A percentile compares a stretch with the other conserved stretches of the same genome.
phyloP scores from a whole-genome alignment of 30 jellyfish, hydroid and myxozoan species.

The Nemopilema nomurai region DNA sequence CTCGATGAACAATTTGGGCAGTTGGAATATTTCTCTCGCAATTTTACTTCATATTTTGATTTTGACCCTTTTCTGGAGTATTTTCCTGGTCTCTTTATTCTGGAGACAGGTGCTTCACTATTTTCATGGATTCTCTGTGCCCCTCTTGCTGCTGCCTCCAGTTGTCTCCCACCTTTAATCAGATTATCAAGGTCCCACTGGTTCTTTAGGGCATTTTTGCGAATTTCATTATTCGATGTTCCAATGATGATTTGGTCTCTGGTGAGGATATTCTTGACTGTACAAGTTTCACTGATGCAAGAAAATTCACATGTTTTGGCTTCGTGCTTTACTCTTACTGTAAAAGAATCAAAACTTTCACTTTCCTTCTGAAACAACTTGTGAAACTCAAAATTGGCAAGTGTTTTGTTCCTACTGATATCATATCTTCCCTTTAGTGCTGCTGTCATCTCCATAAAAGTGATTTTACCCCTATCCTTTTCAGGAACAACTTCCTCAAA shows the following conservation, averaged over 20 bases:
- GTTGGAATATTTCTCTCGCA: conserved; percentile 10
- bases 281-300: no score
- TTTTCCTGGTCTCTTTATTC: conserved; percentile 5
- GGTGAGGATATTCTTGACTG: no score
- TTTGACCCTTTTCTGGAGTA: not conserved
- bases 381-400: no score
- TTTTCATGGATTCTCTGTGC: not conserved
- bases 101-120: conserved; percentile 7
- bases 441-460: no score
- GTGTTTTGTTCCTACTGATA: no score
- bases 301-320: no score
- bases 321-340: no score
- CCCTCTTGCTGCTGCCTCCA: conserved; percentile 9
- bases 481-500: conserved; percentile 31
- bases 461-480: not conserved
- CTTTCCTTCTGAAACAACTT: no score
- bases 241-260: no score
- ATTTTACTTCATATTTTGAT: not conserved
- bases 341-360: no score
- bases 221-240: no score
- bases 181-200: conserved; percentile 13
- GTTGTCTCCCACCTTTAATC: conserved; percentile 22
- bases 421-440: no score
- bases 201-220: conserved; percentile 2
- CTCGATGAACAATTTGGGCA: conserved; percentile 36